Evolutionary conservation across 1,140 invertebrate species (phyloP).

Genomic region (Venturia canescens): DNA sequence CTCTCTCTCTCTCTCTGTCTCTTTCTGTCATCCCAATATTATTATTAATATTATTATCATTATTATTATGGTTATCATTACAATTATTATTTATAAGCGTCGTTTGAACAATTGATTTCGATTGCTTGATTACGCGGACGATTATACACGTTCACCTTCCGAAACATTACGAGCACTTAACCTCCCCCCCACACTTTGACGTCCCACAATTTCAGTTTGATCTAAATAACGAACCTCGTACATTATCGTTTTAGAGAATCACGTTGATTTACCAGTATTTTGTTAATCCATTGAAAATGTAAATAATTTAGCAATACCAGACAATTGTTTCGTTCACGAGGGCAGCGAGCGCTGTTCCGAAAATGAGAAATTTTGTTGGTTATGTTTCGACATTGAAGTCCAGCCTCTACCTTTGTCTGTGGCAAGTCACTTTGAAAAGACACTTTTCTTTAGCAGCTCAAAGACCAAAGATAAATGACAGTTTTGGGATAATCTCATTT

Average conservation of each 20-base stretch:
- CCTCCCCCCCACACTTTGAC: not conserved
- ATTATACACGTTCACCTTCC: not conserved
- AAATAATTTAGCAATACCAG: no score
- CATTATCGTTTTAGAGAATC: not conserved
- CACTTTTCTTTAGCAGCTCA: not conserved
- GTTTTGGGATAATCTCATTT: slow-evolving; percentile 65
- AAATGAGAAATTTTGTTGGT: no score
- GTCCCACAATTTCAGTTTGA: not conserved
- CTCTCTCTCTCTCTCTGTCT: slow-evolving; percentile 10
- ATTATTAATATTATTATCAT: no score
- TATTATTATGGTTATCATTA: no score
- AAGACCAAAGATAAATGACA: slow-evolving; percentile 15
- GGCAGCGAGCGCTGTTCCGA: no score
- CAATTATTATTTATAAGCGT: not conserved
- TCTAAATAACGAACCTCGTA: not conserved
- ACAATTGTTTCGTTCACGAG: no score
- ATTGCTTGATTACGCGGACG: not conserved
- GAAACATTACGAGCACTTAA: slow-evolving; percentile 9
- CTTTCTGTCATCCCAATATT: not conserved
- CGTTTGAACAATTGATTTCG: not conserved
- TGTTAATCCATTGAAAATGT: no score
- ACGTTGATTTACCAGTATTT: not conserved
- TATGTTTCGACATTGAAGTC: no score
- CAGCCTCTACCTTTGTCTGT: no score
- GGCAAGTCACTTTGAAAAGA: no score